A percentile compares a stretch with the other conserved stretches of the same genome.
phyloP scores from a whole-genome alignment of 64 coral and sea anemone genomes.

The Stylophora pistillata region DNA sequence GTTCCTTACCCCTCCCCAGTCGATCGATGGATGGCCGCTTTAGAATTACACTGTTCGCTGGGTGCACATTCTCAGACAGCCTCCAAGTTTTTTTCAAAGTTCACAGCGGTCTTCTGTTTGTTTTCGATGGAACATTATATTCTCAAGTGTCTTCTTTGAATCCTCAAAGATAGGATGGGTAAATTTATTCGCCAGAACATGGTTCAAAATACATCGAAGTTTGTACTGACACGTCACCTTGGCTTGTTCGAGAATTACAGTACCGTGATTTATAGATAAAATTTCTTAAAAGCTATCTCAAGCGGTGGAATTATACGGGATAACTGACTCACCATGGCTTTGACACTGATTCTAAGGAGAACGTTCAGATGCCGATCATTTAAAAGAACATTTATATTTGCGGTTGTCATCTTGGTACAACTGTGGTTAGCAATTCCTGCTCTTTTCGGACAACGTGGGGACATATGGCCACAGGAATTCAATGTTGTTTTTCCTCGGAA shows the following conservation, averaged over 20 bases:
- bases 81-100: neutral
- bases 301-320: too few relatives aligned
- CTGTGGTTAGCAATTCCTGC: slow-evolving; percentile 87
- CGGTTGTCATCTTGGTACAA: slow-evolving; percentile 74
- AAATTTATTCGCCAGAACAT: neutral
- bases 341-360: slow-evolving; percentile 56
- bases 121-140: neutral
- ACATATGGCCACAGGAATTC: slow-evolving; percentile 78
- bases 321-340: slow-evolving; percentile 33
- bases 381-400: slow-evolving; percentile 81
- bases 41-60: too few relatives aligned
- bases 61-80: neutral
- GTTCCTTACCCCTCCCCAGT: neutral
- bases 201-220: neutral
- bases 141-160: neutral
- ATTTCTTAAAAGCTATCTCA: neutral
- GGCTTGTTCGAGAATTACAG: neutral
- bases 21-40: too few relatives aligned
- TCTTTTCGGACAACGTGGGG: slow-evolving; percentile 60
- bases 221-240: neutral
- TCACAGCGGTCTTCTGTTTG: neutral
- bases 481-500: slow-evolving; percentile 49
- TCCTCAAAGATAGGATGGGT: neutral
- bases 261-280: neutral
- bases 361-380: slow-evolving; percentile 74